These are phyloP conservation scores for Lithobates pipiens DNA, from an alignment of 2,797 vertebrate genomes.

Conservation along the genomic window DNA sequence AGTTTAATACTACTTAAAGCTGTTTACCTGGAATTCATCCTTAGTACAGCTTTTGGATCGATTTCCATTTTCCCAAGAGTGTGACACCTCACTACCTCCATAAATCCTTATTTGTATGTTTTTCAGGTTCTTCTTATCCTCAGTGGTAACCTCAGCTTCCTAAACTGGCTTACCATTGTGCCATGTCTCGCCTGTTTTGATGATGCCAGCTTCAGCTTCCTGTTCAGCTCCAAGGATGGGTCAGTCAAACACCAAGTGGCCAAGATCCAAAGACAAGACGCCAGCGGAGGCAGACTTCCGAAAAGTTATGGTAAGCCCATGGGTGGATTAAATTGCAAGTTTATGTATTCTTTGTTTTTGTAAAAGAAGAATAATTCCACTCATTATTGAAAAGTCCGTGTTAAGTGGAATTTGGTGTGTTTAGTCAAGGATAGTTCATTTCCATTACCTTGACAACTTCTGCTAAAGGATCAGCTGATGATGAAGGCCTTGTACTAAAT, in stretches of 20 bases:
- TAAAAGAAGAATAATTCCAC: background rate
- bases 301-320: conserved; percentile 71
- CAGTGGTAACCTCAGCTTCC: conserved; percentile 95
- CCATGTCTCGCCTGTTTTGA: conserved; percentile 94
- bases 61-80: background rate
- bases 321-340: no score
- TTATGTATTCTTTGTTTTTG: no score
- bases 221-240: conserved; percentile 73
- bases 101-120: background rate
- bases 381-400: no score
- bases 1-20: no score
- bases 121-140: conserved; percentile 84
- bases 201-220: conserved; percentile 78
- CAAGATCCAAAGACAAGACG: conserved; percentile 70
- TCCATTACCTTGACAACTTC: no score
- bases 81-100: background rate
- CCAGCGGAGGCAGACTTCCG: rapidly evolving
- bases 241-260: conserved; percentile 70
- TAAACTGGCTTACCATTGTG: conserved; percentile 96
- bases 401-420: no score
- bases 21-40: no score
- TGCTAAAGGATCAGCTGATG: no score
- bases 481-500: no score
- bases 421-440: no score
- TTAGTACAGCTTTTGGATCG: no score